Conservation (phyloP, 2,888 invertebrate genomes). For the Osmoderma eremita region DNA sequence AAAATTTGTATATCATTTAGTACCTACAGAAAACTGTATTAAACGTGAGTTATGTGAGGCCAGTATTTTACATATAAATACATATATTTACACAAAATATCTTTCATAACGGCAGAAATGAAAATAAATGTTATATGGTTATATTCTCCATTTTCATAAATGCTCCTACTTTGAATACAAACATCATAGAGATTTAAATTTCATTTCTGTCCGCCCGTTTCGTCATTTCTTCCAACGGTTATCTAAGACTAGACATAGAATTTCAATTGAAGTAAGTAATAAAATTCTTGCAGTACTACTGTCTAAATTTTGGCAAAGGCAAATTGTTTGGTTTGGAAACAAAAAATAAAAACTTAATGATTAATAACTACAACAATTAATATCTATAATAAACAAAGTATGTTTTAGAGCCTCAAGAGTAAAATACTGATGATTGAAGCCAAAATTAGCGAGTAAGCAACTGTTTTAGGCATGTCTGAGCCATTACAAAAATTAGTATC, state of each 20-base stretch:
- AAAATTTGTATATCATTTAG: too few relatives aligned
- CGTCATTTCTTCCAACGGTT: neutral
- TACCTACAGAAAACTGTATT: neutral
- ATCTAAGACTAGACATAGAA: conserved; percentile 2
- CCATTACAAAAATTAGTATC: conserved; percentile 74
- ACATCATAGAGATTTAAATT: neutral
- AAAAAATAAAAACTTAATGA: neutral
- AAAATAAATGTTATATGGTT: too few relatives aligned
- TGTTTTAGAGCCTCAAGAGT: conserved; percentile 12
- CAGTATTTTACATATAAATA: neutral
- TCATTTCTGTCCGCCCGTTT: neutral
- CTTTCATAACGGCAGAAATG: too few relatives aligned
- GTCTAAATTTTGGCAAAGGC: neutral
- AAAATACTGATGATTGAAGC: conserved; percentile 18
- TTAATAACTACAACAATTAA: neutral
- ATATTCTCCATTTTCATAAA: too few relatives aligned
- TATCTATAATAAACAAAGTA: conserved; percentile 9
- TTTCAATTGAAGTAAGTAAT: neutral
- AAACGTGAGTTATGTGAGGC: neutral
- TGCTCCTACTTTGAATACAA: neutral
- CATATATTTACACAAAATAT: too few relatives aligned
- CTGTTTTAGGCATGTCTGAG: neutral
- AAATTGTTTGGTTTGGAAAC: neutral
- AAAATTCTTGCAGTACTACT: neutral
- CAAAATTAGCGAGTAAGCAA: neutral